A percentile compares a stretch with the other conserved stretches of the same genome.
Evolutionary conservation across 2,888 invertebrate genomes (phyloP).

Genomic region (Stictocephala bisonia): DNA sequence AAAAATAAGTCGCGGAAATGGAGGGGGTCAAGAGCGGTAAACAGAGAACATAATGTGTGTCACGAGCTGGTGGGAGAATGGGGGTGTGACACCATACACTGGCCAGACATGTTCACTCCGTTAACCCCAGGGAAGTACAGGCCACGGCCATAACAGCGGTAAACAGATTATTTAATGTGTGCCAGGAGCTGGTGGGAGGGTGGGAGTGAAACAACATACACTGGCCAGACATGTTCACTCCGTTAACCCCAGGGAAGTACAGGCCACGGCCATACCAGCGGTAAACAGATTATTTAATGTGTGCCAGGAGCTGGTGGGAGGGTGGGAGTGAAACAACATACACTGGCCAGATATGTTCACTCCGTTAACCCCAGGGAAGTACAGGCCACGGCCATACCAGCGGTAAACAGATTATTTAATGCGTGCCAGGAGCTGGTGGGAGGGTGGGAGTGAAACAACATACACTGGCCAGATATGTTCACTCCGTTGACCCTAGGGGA

Average conservation of each 20-base stretch:
- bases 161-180: neutral
- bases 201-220: neutral
- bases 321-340: neutral
- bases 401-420: neutral
- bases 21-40: conserved; percentile 25
- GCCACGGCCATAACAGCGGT: too few relatives aligned
- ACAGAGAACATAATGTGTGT: neutral
- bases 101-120: neutral
- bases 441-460: neutral
- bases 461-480: neutral
- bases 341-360: neutral
- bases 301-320: neutral
- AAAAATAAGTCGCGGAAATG: conserved; percentile 8
- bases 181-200: neutral
- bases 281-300: neutral
- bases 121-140: too few relatives aligned
- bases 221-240: neutral
- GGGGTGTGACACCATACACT: neutral
- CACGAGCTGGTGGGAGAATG: neutral
- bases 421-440: neutral
- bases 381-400: too few relatives aligned
- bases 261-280: too few relatives aligned
- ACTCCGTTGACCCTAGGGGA: too few relatives aligned
- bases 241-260: too few relatives aligned
- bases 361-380: too few relatives aligned